Conservation (phyloP, 2,797 vertebrate genomes). For the Cottoperca gobio region DNA sequence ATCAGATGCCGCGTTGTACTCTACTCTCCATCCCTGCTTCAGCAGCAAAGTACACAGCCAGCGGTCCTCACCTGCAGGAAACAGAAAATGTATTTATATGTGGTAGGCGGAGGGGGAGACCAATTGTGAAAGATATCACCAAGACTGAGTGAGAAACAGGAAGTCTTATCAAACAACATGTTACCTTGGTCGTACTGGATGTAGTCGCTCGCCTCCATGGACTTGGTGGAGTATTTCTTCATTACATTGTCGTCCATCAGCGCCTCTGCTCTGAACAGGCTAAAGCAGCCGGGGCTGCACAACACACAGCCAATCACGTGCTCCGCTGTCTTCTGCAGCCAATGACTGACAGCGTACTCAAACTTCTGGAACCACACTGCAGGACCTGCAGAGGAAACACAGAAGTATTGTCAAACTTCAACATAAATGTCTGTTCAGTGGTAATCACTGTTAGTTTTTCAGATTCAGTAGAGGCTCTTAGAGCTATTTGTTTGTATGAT, state of each 20-base stretch:
- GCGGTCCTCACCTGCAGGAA: slow-evolving; percentile 83
- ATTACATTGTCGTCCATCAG: slow-evolving; percentile 86
- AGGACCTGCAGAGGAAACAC: slow-evolving; percentile 70
- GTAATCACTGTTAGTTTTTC: neutral
- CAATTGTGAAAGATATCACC: neutral
- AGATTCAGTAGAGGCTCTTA: neutral
- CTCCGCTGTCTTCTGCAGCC: slow-evolving; percentile 85
- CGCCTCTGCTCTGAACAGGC: slow-evolving; percentile 81
- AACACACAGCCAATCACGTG: slow-evolving; percentile 82
- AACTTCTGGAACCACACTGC: slow-evolving; percentile 87
- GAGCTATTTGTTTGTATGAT: neutral
- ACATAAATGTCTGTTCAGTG: neutral
- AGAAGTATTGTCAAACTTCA: neutral
- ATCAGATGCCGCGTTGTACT: slow-evolving; percentile 84
- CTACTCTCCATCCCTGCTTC: slow-evolving; percentile 86
- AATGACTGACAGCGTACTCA: slow-evolving; percentile 84
- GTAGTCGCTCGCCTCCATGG: slow-evolving; percentile 75
- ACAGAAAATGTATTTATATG: neutral
- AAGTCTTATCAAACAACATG: neutral
- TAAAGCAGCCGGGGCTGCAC: slow-evolving; percentile 86
- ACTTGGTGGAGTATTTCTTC: slow-evolving; percentile 80
- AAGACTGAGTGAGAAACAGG: no score
- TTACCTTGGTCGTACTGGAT: slow-evolving; percentile 86
- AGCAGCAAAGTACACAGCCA: slow-evolving; percentile 86
- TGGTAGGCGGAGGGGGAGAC: neutral